Evolutionary conservation across 2,888 invertebrate genomes (phyloP).

Genomic region (Leptinotarsa juncta): DNA sequence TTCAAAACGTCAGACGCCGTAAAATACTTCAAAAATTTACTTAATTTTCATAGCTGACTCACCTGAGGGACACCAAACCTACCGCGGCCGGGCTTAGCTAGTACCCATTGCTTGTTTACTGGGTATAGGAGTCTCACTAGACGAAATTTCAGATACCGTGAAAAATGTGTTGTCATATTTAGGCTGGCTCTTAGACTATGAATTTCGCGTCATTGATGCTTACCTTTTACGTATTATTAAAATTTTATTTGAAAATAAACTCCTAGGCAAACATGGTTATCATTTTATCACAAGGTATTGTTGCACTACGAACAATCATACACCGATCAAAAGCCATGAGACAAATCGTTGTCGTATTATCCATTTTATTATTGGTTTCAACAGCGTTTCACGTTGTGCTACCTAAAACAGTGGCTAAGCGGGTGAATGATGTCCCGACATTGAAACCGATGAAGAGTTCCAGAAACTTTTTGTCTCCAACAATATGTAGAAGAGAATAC

Average conservation of each 20-base stretch:
- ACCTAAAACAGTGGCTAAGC: background rate
- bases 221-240: background rate
- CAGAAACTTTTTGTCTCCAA: slow-evolving; percentile 29
- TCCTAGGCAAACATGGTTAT: slow-evolving; percentile 5
- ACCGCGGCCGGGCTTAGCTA: no score
- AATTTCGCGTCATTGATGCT: background rate
- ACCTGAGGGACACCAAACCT: no score
- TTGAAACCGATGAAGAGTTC: slow-evolving; percentile 13
- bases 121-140: no score
- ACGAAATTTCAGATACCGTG: no score
- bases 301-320: background rate
- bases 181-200: no score
- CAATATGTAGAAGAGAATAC: slow-evolving; percentile 31
- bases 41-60: no score
- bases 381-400: background rate
- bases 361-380: background rate
- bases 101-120: no score
- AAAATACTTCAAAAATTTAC: no score
- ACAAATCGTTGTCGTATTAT: background rate
- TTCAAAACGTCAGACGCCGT: no score
- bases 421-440: background rate
- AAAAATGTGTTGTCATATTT: no score
- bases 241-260: background rate
- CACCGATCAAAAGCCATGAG: background rate
- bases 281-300: slow-evolving; percentile 9